Base-by-base conservation (phyloP, 2,888 invertebrate genomes). In the Spisula subtruncata region DNA sequence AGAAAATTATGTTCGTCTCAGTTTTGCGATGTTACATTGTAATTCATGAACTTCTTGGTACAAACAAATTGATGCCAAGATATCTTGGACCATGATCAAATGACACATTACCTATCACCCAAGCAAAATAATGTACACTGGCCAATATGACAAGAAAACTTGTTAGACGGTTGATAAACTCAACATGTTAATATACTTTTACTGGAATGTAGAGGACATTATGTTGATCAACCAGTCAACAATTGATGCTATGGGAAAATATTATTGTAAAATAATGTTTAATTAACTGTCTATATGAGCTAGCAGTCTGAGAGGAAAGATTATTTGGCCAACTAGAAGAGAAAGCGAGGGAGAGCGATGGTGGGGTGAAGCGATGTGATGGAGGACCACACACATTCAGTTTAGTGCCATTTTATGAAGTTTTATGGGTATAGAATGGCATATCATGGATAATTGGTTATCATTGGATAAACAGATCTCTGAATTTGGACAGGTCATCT, bases 381-480 rank as follows among this genome's bases (percentile, higher is more conserved):
- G 32, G 32, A 0, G 84, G 91, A 56, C 90, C 90, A 90, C 92
- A 89, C 92, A 92, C 92, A 89, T 32, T 35, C 41, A 80, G 25
- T 87, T 90, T 86, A 89, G 85, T 85, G 89, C 86, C 80, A 60
- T 90, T 92, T 92, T 90, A 90, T 90, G 87, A 81, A 82, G 91
- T 89, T 90, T 92, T 90, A 92, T 92, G 85, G 81, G 48, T 35
- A 46, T 29, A 82, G 79, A 87, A 89, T 87, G 86, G 86, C 89
- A 92, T 90, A 90, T 90, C 90, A 89, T 84, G 84, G 92, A 92
- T 90, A 92, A 90, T 90, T 90, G 92, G 83, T 87, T 83, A 85
- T 80, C 82, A 85, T 60, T 82, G 85, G 81, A 87, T 91, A 89
- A 86, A 88, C 85, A 91, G 87, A 86, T 41, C 83, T 51, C 83